Conservation (phyloP, 2,888 invertebrate species). For the Dromius quadrimaculatus region DNA sequence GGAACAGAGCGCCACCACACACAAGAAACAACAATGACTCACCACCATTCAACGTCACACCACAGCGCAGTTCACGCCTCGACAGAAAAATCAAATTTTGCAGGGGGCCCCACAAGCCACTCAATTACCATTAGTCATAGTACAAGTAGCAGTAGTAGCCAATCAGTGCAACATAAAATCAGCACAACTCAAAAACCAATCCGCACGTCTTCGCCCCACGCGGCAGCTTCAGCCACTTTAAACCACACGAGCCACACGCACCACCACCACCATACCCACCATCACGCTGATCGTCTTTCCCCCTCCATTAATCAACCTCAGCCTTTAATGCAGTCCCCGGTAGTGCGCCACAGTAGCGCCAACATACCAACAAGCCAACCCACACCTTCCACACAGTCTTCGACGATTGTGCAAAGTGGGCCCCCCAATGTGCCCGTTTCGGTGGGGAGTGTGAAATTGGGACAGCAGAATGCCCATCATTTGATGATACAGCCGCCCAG, state of each 20-base stretch:
- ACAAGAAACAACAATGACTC: slow-evolving; percentile 75
- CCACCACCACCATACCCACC: slow-evolving; percentile 73
- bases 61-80: slow-evolving; percentile 76
- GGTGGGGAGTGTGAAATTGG: too few species aligned
- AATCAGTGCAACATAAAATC: slow-evolving; percentile 70
- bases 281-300: slow-evolving; percentile 74
- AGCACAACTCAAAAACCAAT: slow-evolving; percentile 63
- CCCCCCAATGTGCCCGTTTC: too few species aligned
- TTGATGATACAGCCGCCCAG: slow-evolving; percentile 76
- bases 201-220: slow-evolving; percentile 63
- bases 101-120: slow-evolving; percentile 69
- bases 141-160: slow-evolving; percentile 75
- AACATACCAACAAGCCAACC: too few species aligned
- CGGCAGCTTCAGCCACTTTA: slow-evolving; percentile 63
- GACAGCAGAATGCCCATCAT: slow-evolving; percentile 67
- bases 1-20: slow-evolving; percentile 73
- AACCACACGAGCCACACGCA: slow-evolving; percentile 69
- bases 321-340: slow-evolving; percentile 60
- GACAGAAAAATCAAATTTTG: slow-evolving; percentile 72
- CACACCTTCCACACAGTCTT: neutral
- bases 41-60: slow-evolving; percentile 76
- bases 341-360: slow-evolving; percentile 59
- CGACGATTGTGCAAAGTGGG: neutral
- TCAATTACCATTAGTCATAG: slow-evolving; percentile 77
- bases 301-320: slow-evolving; percentile 65